Evolutionary conservation across 2,113 vertebrate species (phyloP), one percentile per base, ranked within the genome.

Genomic region (Lepus timidus): DNA sequence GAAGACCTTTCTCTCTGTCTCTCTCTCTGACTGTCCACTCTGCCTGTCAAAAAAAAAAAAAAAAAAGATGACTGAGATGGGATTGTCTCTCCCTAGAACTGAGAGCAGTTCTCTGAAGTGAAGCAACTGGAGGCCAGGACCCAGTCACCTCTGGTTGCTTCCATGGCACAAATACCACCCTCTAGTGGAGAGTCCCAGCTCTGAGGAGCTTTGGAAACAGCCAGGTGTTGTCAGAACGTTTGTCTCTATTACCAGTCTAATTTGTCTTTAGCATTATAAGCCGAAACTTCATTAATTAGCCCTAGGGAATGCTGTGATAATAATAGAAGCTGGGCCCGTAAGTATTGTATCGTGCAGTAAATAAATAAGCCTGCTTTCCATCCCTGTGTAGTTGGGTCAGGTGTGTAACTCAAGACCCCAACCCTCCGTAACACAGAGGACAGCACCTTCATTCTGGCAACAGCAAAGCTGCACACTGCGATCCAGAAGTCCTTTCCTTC

Each of bases 171-270:
- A 20, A 25, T 55, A 52, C 64, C 6, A 4, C 96, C 94, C 95
- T 93, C 93, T 97, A 64, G 85, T 96, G 88, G 85, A 80, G 8
- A 95, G 70, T 64, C 62, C 31, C 4, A 2, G 68, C 85, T 73
- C 84, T 39, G 62, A 85, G 65, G 55, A 1, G 5, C 64, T 75
- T 79, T 71, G 75, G 33, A 78, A 95, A 58, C 61, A 78, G 44
- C 55, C 55, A 58, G 19, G 9, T 25, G 22, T 3, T 27, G 36
- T 84, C 61, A 80, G 44, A 93, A 64, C 44, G 25, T 85, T 71
- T 64, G 52, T 91, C 90, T 94, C 80, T 86, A 3, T 85, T 51
- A 52, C 1, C 29, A 67, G 31, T 85, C 27, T 88, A 76, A 55
- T 23, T 75, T 87, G 1, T 51, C 65, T 89, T 79, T 51, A 92